A percentile compares a stretch with the other conserved stretches of the same genome.
Evolutionary conservation across 2,888 invertebrate species (phyloP).

Genomic region (Cacoxenus indagator): DNA sequence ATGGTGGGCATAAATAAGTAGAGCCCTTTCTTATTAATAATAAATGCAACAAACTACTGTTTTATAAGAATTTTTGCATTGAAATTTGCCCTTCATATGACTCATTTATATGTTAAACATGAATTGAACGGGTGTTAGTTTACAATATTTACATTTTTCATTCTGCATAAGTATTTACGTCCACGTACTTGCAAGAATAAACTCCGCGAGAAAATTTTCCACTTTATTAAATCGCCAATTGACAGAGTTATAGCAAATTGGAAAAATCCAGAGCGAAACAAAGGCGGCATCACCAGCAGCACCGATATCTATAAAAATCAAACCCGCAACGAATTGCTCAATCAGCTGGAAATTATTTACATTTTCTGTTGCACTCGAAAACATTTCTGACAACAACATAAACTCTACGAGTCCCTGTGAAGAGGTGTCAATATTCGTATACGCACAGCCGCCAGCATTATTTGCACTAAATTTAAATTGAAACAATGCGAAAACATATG

Average conservation of each 20-base stretch:
- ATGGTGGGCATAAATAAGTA: too few relatives aligned
- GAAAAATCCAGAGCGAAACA: slow-evolving; percentile 42
- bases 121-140: too few relatives aligned
- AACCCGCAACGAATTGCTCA: slow-evolving; percentile 62
- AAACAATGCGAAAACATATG: slow-evolving; percentile 35
- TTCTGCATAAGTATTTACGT: slow-evolving; percentile 5
- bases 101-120: too few relatives aligned
- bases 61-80: too few relatives aligned
- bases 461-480: slow-evolving; percentile 10
- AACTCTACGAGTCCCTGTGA: slow-evolving; percentile 36
- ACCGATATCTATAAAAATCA: slow-evolving; percentile 58
- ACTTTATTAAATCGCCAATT: slow-evolving; percentile 67
- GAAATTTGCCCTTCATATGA: too few relatives aligned
- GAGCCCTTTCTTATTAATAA: too few relatives aligned
- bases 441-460: slow-evolving; percentile 27
- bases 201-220: slow-evolving; percentile 53
- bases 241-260: slow-evolving; percentile 65
- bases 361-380: slow-evolving; percentile 58
- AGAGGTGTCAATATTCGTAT: slow-evolving; percentile 24
- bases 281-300: not conserved
- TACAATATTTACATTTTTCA: not conserved
- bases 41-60: too few relatives aligned
- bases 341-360: slow-evolving; percentile 64
- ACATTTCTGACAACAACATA: slow-evolving; percentile 47
- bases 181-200: not conserved